Evolutionary conservation across 2,888 invertebrate species (phyloP).

Genomic region (Nowickia ferox): DNA sequence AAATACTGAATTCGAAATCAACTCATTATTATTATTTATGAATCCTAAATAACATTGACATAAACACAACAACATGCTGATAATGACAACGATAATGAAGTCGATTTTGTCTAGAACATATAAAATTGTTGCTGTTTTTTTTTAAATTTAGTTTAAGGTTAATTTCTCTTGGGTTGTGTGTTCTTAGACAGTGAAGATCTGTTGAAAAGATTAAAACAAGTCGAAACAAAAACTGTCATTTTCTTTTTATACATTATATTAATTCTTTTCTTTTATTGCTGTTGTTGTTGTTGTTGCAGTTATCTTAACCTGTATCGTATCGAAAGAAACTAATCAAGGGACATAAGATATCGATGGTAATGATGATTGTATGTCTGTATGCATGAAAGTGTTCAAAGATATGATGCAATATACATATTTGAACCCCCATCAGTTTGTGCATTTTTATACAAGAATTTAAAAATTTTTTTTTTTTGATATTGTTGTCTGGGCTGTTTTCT

Average conservation of each 20-base stretch:
- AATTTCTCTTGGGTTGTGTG: slow-evolving; percentile 15
- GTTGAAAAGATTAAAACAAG: slow-evolving; percentile 57
- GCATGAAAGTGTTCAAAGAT: neutral
- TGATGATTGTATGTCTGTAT: neutral
- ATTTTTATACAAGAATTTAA: neutral
- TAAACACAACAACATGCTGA: slow-evolving; percentile 69
- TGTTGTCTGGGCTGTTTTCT: slow-evolving; percentile 21
- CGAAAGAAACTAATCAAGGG: slow-evolving; percentile 57
- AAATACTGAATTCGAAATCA: slow-evolving; percentile 65
- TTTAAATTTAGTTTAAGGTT: neutral
- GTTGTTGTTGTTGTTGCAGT: neutral
- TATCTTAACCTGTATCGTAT: slow-evolving; percentile 66
- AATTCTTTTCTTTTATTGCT: neutral
- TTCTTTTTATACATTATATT: slow-evolving; percentile 8
- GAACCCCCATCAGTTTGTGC: slow-evolving; percentile 43
- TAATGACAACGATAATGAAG: slow-evolving; percentile 57
- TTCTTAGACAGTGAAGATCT: slow-evolving; percentile 52
- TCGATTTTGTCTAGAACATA: slow-evolving; percentile 18
- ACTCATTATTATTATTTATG: slow-evolving; percentile 73
- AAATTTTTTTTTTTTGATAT: neutral
- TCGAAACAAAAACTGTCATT: slow-evolving; percentile 48
- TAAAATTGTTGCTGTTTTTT: slow-evolving; percentile 21
- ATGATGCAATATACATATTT: slow-evolving; percentile 39
- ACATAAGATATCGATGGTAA: slow-evolving; percentile 45
- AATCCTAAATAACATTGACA: slow-evolving; percentile 73